These are phyloP conservation scores for Macropodus opercularis DNA, from an alignment of 2,797 vertebrate genomes.

Conservation along the genomic window DNA sequence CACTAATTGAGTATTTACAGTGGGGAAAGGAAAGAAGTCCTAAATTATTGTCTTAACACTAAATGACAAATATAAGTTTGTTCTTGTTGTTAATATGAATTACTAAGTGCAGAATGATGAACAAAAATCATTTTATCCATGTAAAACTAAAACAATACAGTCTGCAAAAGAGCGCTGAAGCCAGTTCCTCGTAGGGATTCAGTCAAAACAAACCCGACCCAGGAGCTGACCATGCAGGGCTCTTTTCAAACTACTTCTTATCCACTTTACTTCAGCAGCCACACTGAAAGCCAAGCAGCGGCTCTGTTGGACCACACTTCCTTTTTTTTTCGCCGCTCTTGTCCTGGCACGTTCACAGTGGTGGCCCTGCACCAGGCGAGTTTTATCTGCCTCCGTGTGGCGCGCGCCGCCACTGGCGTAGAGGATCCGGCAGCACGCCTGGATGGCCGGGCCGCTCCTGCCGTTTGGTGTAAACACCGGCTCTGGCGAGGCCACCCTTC, in stretches of 20 bases:
- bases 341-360: slow-evolving; percentile 50
- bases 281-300: slow-evolving; percentile 29
- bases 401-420: slow-evolving; percentile 50
- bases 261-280: slow-evolving; percentile 36
- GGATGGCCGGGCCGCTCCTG: slow-evolving; percentile 35
- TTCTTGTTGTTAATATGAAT: background rate
- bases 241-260: slow-evolving; percentile 30
- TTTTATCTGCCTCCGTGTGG: slow-evolving; percentile 61
- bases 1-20: slow-evolving; percentile 1
- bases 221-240: background rate
- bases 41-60: background rate
- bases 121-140: background rate
- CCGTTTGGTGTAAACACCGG: slow-evolving; percentile 40
- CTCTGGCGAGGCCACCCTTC: slow-evolving; percentile 36
- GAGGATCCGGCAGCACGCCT: slow-evolving; percentile 30
- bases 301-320: slow-evolving; percentile 32
- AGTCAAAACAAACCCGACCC: background rate
- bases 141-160: no score
- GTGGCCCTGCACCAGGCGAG: slow-evolving; percentile 47
- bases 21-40: no score
- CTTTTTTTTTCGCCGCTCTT: slow-evolving; percentile 38
- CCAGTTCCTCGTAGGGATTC: background rate
- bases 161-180: background rate
- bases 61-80: background rate
- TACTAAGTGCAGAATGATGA: background rate